Evolutionary conservation across 1,140 invertebrate genomes (phyloP).

Genomic region (Scaptodrosophila lebanonensis): DNA sequence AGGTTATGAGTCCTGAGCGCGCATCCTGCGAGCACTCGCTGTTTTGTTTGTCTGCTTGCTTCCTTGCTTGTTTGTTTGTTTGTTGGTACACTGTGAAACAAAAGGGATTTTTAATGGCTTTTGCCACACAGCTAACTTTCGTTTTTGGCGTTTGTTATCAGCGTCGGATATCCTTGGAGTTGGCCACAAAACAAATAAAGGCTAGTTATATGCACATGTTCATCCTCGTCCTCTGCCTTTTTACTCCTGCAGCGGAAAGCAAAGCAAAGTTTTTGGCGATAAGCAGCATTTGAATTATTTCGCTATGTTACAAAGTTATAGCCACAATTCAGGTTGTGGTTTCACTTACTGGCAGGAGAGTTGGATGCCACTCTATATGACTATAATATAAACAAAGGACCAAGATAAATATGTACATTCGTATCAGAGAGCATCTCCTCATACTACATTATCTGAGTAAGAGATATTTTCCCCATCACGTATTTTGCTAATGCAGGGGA

Average conservation of each 20-base stretch:
- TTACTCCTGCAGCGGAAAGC: too few relatives aligned
- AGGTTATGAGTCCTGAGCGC: constrained; percentile 1
- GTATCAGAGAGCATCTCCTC: too few relatives aligned
- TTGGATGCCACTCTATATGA: too few relatives aligned
- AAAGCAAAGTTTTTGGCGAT: constrained; percentile 32
- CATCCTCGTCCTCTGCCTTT: too few relatives aligned
- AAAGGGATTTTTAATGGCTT: constrained; percentile 65
- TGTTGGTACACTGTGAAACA: constrained; percentile 47
- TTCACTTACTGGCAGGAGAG: too few relatives aligned
- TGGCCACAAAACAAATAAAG: constrained; percentile 64
- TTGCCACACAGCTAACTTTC: constrained; percentile 6
- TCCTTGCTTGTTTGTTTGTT: background rate
- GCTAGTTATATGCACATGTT: constrained; percentile 35
- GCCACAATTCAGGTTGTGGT: too few relatives aligned
- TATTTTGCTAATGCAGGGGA: too few relatives aligned
- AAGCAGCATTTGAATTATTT: constrained; percentile 64
- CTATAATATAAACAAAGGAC: too few relatives aligned
- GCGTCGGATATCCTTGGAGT: constrained; percentile 57
- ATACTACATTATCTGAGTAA: too few relatives aligned
- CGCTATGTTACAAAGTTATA: constrained; percentile 12
- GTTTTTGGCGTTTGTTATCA: constrained; percentile 43
- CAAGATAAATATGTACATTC: too few relatives aligned
- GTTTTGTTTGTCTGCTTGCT: constrained; percentile 17
- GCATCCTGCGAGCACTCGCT: background rate
- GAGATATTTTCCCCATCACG: too few relatives aligned